Evolutionary conservation across 2,797 vertebrate genomes (phyloP), one percentile per base, ranked within the genome.

Genomic region (Crenuchus spilurus): DNA sequence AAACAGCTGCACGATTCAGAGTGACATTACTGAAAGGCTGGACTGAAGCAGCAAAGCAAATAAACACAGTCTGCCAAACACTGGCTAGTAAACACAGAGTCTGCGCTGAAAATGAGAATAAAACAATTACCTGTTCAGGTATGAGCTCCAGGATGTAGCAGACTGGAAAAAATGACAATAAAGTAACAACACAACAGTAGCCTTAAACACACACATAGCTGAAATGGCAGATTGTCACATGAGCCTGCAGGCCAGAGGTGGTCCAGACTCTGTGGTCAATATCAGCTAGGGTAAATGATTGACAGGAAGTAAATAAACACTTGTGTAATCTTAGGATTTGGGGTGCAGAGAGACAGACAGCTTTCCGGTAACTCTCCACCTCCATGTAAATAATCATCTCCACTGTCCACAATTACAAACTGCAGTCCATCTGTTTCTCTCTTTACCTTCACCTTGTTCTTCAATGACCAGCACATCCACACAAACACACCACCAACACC

Each of bases 291-390:
- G 88, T 91, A 33, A 93, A 93, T 94, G 78, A 92, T 92, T 92
- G 77, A 92, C 89, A 44, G 48, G 84, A 82, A 68, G 88, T 85
- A 89, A 91, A 92, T 85, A 89, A 91, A 92, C 87, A 90, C 22
- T 68, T 54, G 62, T 46, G 72, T 54, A 11, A 65, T 31, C 85
- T 80, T 57, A 82, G 39, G 20, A 7, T 28, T 78, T 83, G 61
- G 82, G 62, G 18, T 72, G 22, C 14, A 30, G 41, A 6, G 5
- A 76, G 80, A 76, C 81, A 63, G 30, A 57, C 65, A 11, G 26
- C 69, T 10, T 75, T 81, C 80, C 63, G 20, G 68, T 77, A 63
- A 79, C 8, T 1, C 31, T 48, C 57, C 37, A 18, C 66, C 66
- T 55, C 58, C 22, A 1, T 9, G 16, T 31, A 51, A 58, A 58